phyloP scores from a whole-genome alignment of 2,113 vertebrate genomes.

The Notarius quadriscutis region DNA sequence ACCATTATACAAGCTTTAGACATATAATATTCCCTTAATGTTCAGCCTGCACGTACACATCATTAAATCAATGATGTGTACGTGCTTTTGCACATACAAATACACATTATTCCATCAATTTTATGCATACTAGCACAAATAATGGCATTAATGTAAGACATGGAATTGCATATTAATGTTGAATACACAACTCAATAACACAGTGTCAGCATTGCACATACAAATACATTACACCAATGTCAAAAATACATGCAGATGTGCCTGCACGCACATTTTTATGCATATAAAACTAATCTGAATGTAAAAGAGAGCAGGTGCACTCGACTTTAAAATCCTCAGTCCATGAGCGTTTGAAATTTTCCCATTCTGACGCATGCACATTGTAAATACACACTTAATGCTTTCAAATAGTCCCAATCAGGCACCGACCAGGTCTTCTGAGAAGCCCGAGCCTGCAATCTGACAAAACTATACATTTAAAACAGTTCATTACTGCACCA shows the following conservation, averaged over 20 bases:
- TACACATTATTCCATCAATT: background rate
- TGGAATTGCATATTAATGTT: background rate
- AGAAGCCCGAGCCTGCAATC: constrained; percentile 44
- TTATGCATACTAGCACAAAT: too few relatives aligned
- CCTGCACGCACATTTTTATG: background rate
- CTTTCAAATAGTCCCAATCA: constrained; percentile 52
- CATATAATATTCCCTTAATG: background rate
- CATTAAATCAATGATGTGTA: background rate
- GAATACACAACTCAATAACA: background rate
- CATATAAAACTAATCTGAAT: constrained; percentile 35
- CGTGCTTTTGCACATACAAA: background rate
- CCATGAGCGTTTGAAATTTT: constrained; percentile 35
- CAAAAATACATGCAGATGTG: background rate
- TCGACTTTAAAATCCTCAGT: constrained; percentile 41
- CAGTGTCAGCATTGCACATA: background rate
- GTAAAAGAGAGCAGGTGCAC: constrained; percentile 19
- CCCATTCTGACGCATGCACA: constrained; percentile 36
- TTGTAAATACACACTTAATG: constrained; percentile 45
- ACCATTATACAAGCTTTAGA: background rate
- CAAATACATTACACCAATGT: background rate
- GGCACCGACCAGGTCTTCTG: constrained; percentile 34
- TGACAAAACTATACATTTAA: constrained; percentile 59
- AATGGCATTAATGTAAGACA: background rate
- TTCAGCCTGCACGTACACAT: background rate
- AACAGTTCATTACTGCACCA: constrained; percentile 54